Conservation (phyloP, 2,888 invertebrate species). For the Andrena minutula region DNA sequence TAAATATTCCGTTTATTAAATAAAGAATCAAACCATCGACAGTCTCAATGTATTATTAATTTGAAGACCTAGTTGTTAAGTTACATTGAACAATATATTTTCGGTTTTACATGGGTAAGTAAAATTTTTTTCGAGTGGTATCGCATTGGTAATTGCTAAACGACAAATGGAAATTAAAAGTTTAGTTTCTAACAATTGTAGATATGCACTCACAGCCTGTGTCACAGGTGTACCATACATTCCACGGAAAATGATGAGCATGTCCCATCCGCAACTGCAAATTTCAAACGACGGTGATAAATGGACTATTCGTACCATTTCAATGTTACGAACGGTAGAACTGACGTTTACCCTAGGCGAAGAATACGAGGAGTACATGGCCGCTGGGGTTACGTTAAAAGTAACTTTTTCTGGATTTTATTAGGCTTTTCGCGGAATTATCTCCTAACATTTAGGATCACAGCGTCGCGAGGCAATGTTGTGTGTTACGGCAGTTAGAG, state of each 20-base stretch:
- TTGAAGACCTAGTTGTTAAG: not conserved
- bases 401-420: conserved; percentile 71
- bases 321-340: conserved; percentile 87
- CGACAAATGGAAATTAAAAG: not conserved
- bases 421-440: no score
- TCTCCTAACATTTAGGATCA: no score
- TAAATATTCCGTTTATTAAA: conserved; percentile 21
- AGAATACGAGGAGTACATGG: conserved; percentile 89
- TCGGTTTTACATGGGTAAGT: not conserved
- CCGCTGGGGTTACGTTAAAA: conserved; percentile 86
- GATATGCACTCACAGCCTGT: not conserved
- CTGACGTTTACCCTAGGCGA: conserved; percentile 87
- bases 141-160: not conserved
- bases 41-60: conserved; percentile 21
- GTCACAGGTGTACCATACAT: conserved; percentile 88
- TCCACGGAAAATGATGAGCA: conserved; percentile 88
- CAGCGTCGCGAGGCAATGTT: no score
- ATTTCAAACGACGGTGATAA: conserved; percentile 86
- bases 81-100: not conserved
- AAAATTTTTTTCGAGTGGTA: not conserved
- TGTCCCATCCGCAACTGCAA: conserved; percentile 88
- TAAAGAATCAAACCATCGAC: conserved; percentile 20
- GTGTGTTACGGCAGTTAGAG: no score
- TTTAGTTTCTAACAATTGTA: not conserved
- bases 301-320: conserved; percentile 87